Conservation (phyloP, 92 coral and sea anemone genomes). For the Bergia sp. region DNA sequence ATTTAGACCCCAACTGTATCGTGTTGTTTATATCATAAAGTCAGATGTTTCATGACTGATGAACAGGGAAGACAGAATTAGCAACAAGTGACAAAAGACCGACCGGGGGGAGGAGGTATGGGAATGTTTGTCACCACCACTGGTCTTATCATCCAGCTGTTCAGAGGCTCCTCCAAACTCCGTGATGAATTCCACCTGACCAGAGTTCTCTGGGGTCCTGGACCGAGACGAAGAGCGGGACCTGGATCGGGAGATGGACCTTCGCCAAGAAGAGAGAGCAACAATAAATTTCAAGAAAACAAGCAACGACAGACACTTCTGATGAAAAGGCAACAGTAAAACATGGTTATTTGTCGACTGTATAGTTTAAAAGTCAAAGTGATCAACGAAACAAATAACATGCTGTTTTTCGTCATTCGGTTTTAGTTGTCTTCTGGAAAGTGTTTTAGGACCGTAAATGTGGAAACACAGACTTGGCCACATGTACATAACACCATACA, state of each 20-base stretch:
- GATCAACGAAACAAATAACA: not conserved
- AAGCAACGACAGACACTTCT: not conserved
- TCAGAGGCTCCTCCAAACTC: constrained; percentile 31
- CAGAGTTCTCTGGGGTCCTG: constrained; percentile 34
- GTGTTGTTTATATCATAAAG: not conserved
- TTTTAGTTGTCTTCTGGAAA: not conserved
- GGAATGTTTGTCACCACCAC: constrained; percentile 51
- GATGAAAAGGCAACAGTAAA: no score
- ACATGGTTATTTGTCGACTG: no score
- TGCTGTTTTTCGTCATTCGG: not conserved
- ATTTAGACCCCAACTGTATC: not conserved
- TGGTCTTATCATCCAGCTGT: constrained; percentile 34
- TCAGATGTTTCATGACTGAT: constrained; percentile 1
- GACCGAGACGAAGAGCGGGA: constrained; percentile 43
- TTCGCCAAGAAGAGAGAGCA: not conserved
- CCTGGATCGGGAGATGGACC: constrained; percentile 36
- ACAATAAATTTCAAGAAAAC: not conserved
- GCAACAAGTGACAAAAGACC: constrained; percentile 39
- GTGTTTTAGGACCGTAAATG: not conserved
- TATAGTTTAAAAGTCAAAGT: no score
- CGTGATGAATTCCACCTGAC: constrained; percentile 43
- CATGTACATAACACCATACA: no score
- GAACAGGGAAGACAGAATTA: constrained; percentile 30
- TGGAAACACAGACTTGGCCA: not conserved
- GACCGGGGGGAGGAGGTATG: constrained; percentile 51